Base-by-base conservation (phyloP, 2,888 invertebrate genomes). In the Hyppa rectilinea region DNA sequence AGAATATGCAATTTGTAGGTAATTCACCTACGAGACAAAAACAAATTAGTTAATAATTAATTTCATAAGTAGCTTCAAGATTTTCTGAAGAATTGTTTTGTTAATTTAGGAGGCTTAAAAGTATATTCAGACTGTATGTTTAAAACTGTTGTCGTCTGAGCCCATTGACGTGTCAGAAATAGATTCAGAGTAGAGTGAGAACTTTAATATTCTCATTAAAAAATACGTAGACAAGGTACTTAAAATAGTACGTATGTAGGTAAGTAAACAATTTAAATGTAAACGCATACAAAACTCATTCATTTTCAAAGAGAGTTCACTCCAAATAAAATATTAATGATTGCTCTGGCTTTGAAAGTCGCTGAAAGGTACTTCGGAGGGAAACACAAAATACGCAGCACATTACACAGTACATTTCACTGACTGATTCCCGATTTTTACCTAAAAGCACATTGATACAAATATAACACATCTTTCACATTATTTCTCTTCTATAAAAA, bases 391-490 rank as follows among this genome's bases (percentile, higher is more conserved):
- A 43, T 34, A 40, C 23, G 20, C 40, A 45, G 43, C 31, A 67
- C 29, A 40, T 36, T 31, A 7, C 23, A 34, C 14, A 29, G 20
- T 45, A 45, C 31, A 72, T 63, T 71, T 68, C 14, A 61, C 55
- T 45, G 47, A 58, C 49, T 40, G 78, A 55, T 76, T 80, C 47
- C 52, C 55, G 23, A 50, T 52, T 61, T 72, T 65, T 71, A 73
- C 73, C 83, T 88, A 88, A 84, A 90, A 90, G 88, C 89, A 90
- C 90, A 91, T 86, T 85, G 86, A 90, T 88, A 86, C 87, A 87
- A 53, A 78, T 84, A 80, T 69, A 84, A 87, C 82, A 87, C 85
- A 85, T 83, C 53, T 82, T 87, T n/a, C n/a, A n/a, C 78, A 78
- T 80, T 81, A 73, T 78, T 84, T 82, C 69, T 80, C 69, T 70